Evolutionary conservation across 2,888 invertebrate genomes (phyloP).

Genomic region (Trypoxylon attenuatum): DNA sequence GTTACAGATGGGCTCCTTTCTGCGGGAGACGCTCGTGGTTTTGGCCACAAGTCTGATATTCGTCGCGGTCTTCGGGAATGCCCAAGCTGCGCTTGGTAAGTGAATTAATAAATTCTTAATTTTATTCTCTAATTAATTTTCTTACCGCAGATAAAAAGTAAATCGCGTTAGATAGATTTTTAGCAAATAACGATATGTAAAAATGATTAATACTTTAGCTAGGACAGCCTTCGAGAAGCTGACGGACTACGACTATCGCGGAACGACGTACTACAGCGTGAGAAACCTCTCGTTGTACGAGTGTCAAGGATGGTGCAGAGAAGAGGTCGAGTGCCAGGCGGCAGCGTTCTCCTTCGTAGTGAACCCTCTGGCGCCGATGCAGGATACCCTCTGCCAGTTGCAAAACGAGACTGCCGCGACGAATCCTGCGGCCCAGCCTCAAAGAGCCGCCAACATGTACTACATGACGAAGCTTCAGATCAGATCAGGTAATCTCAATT

Average conservation of each 20-base stretch:
- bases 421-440: conserved; percentile 89
- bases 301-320: conserved; percentile 96
- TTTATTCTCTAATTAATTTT: too few species aligned
- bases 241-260: conserved; percentile 93
- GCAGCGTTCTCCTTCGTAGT: conserved; percentile 95
- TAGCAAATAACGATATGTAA: too few species aligned
- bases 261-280: conserved; percentile 93
- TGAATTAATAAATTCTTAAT: too few species aligned
- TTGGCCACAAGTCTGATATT: conserved; percentile 60
- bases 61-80: conserved; percentile 60
- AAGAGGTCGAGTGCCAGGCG: conserved; percentile 93
- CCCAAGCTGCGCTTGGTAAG: conserved; percentile 63
- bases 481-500: conserved; percentile 85
- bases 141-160: neutral
- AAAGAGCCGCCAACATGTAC: conserved; percentile 91
- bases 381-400: conserved; percentile 92
- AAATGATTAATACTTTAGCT: too few species aligned
- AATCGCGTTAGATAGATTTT: too few species aligned
- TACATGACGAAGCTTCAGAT: conserved; percentile 96
- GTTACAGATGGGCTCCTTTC: conserved; percentile 70
- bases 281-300: conserved; percentile 94
- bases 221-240: conserved; percentile 94
- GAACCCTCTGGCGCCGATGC: conserved; percentile 92
- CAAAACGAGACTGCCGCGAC: conserved; percentile 95
- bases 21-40: conserved; percentile 36